Evolutionary conservation across 2,113 vertebrate genomes (phyloP).

Genomic region (Gopherus evgoodei): DNA sequence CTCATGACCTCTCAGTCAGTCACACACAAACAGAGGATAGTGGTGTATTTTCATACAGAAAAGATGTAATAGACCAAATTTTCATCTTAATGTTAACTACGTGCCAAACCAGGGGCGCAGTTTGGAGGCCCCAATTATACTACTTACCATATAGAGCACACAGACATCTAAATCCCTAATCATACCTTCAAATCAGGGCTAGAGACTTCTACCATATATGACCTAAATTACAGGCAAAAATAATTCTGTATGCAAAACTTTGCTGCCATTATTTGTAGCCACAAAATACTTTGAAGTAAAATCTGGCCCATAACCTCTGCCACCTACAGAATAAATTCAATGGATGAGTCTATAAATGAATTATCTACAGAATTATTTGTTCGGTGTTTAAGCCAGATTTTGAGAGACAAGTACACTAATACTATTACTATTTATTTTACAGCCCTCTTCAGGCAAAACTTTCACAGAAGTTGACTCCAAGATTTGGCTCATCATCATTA

Average conservation of each 20-base stretch:
- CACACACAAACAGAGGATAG: background rate
- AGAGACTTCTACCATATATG: background rate
- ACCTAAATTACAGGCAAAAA: background rate
- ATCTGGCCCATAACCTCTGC: background rate
- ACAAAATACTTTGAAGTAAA: background rate
- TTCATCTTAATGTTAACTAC: constrained; percentile 16
- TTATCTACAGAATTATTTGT: background rate
- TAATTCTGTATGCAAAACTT: background rate
- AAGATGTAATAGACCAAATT: constrained; percentile 24
- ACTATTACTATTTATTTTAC: background rate
- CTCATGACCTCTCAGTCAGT: constrained; percentile 18
- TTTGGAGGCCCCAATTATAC: background rate
- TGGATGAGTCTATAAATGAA: background rate
- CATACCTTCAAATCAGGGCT: background rate
- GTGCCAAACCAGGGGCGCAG: background rate
- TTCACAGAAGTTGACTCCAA: background rate
- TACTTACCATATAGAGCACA: background rate
- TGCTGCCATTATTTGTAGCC: background rate
- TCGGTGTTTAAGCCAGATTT: background rate
- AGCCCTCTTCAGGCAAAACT: background rate
- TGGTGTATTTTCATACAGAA: background rate
- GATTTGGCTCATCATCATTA: constrained; percentile 35
- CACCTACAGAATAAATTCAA: background rate
- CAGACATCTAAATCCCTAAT: background rate
- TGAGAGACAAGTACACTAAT: background rate